Evolutionary conservation across 2,888 invertebrate genomes (phyloP), one percentile per base, ranked within the genome.

Genomic region (Reticulitermes lucifugus): DNA sequence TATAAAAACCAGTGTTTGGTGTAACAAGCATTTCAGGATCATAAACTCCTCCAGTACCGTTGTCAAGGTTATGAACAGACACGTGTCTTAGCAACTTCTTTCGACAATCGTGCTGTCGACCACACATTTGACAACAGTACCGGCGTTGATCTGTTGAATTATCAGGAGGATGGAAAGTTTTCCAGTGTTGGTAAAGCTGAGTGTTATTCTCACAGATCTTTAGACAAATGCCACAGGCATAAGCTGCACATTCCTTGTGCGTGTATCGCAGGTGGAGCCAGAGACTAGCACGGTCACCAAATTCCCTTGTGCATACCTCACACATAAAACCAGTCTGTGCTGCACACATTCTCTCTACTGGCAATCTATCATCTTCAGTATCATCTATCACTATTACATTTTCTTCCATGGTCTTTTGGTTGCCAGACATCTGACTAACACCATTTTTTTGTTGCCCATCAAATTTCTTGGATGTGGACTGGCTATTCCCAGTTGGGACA

Each of bases 191-290:
- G 79, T 91, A 89, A n/a, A 93, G 89, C 87, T 92, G 91, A 1
- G 89, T 89, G 87, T 91, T 91, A 80, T 92, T 91, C 5, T 89
- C 89, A 86, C 92, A 92, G 73, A 93, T 91, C 88, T 92, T 91
- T 73, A 93, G 89, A 88, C 93, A 93, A 65, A 93, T 90, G 12
- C 93, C 93, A 88, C 93, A 93, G 7, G 93, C 91, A 84, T 92
- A 91, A 4, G 92, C 91, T 5, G 93, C 92, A 84, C 91, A 91
- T 87, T 92, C 91, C 83, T 92, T 90, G 88, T 93, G 93, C 43
- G 92, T 92, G 21, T 92, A 91, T 22, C 92, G 90, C 87, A 93
- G 91, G 87, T 93, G 93, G 65, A 92, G 88, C 91, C 93, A 93
- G 43, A 93, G 89, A 77, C 93, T 93, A 0, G 91, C 91, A 84